These are phyloP conservation scores for Strigamia maritima DNA, from an alignment of 2,888 invertebrate genomes.

Conservation along the genomic window DNA sequence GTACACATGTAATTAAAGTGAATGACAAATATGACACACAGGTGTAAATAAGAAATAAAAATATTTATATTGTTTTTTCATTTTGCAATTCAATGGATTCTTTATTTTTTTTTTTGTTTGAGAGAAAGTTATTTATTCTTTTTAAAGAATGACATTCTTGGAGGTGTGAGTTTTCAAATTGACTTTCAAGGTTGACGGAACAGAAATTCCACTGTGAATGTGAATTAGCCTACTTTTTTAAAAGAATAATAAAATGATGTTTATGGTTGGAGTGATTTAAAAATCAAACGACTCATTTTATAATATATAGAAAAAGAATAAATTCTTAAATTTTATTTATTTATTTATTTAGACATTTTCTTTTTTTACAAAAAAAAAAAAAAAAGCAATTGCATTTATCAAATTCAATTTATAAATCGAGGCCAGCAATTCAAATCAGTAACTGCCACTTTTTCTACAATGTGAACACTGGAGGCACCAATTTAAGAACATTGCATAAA, in stretches of 20 bases:
- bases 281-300: neutral
- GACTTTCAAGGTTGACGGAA: constrained; percentile 3
- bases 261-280: constrained; percentile 1
- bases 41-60: constrained; percentile 22
- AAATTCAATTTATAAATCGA: neutral
- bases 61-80: constrained; percentile 15
- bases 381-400: neutral
- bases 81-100: neutral
- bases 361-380: neutral
- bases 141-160: neutral
- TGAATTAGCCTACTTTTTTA: neutral
- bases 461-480: neutral
- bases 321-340: no score
- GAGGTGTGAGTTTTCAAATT: neutral
- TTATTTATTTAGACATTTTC: no score
- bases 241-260: neutral
- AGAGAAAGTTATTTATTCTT: neutral
- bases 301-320: neutral
- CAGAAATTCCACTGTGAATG: neutral
- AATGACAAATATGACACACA: neutral
- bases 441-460: neutral
- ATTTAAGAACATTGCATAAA: constrained; percentile 7
- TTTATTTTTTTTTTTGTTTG: neutral
- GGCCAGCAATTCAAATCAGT: neutral
- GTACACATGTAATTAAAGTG: neutral